Base-by-base conservation (phyloP, 2,113 vertebrate species). In the Halcyon senegalensis region DNA sequence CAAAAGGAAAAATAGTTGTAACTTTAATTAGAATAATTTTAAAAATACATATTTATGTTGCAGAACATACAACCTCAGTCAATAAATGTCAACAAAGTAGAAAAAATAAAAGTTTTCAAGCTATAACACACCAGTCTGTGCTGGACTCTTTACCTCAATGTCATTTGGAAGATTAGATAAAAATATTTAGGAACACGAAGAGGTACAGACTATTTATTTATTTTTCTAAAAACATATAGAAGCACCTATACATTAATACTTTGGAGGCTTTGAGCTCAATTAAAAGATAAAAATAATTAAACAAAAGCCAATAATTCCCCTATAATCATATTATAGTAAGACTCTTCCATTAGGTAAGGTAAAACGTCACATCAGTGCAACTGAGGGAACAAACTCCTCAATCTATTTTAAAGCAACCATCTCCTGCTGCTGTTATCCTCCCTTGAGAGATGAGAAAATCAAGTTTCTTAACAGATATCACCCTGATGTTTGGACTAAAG, bases 251-350 rank as follows among this genome's bases (percentile, higher is more conserved):
- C 13, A 28, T 59, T 68, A 64, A 7, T 8, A 31, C 3, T 82
- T 87, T 10, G 20, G 10, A 78, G 60, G 17, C 5, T n/a, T 84
- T 39, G 13, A 56, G 4, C 4, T 76, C 43, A 64, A 46, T 67
- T 72, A 51, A 68, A 87, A 67, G 3, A 37, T 44, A 75, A 80
- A 79, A 89, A 59, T 53, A 7, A 24, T 9, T 33, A 31, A 68
- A 74, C 68, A 1, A 68, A 24, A 5, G 0, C 3, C 1, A 2
- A n/a, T 41, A 46, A 25, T 51, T 51, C 24, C 14, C 0, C 25
- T 70, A 18, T n/a, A 74, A 28, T 18, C 3, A 31, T 53, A 62
- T 16, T 58, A 23, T 20, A 82, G 10, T 1, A 85, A 58, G 43
- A 33, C 3, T 66, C 1, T 70, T 86, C 10, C 9, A 5, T 59